These are phyloP conservation scores for Dascyllus trimaculatus DNA, from an alignment of 2,113 vertebrate genomes.

Conservation along the genomic window DNA sequence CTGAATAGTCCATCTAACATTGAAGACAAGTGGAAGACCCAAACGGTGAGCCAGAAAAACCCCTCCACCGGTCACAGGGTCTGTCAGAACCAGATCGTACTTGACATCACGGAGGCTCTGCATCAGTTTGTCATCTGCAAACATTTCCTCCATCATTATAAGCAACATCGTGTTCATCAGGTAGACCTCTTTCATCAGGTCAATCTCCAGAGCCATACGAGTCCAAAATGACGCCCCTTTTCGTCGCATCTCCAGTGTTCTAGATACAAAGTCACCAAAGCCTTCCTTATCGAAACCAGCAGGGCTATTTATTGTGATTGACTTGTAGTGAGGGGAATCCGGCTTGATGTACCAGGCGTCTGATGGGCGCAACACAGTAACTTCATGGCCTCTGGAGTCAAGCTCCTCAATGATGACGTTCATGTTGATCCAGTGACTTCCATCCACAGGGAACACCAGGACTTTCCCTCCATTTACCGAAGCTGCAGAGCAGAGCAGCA, in stretches of 20 bases:
- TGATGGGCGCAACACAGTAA: conserved; percentile 56
- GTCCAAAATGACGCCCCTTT: conserved; percentile 45
- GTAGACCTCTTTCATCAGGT: neutral
- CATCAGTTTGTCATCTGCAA: conserved; percentile 64
- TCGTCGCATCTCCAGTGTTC: neutral
- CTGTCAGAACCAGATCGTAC: conserved; percentile 69
- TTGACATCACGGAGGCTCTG: conserved; percentile 47
- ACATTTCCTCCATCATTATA: conserved; percentile 3
- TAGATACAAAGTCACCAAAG: conserved; percentile 2
- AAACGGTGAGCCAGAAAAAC: conserved; percentile 57
- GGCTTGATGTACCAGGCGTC: conserved; percentile 71
- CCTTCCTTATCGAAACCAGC: conserved; percentile 12
- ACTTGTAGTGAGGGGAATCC: conserved; percentile 60
- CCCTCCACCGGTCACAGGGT: conserved; percentile 50
- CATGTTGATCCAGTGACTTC: conserved; percentile 81
- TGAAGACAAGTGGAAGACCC: conserved; percentile 70
- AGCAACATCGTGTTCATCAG: neutral
- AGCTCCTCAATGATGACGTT: conserved; percentile 70
- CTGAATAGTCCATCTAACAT: conserved; percentile 70
- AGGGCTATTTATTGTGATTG: conserved; percentile 25
- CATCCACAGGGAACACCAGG: conserved; percentile 68
- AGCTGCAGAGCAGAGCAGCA: conserved; percentile 38
- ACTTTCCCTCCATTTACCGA: conserved; percentile 61
- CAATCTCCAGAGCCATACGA: conserved; percentile 6
- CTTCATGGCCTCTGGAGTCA: conserved; percentile 67